Percentiles rank a stretch among this genome's conserved stretches.
Conservation (phyloP, 2,113 vertebrate genomes). For the Podarcis muralis region DNA sequence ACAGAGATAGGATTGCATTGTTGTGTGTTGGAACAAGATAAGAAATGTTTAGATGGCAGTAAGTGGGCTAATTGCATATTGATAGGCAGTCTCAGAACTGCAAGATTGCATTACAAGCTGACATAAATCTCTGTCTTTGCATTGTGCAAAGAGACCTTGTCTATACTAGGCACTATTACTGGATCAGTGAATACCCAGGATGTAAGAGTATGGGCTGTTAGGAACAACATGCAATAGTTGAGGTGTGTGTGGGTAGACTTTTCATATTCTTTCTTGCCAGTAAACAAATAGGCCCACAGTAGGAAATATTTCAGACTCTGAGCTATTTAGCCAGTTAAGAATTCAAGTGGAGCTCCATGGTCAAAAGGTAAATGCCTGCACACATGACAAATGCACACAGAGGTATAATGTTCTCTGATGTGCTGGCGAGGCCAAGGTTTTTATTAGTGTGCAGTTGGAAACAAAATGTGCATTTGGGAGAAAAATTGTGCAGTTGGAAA, state of each 20-base stretch:
- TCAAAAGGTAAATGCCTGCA: neutral
- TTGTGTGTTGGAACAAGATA: slow-evolving; percentile 5
- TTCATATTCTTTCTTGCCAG: neutral
- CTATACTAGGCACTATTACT: neutral
- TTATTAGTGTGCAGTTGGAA: too few relatives aligned
- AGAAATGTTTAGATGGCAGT: neutral
- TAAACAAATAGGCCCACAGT: neutral
- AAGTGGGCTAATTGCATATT: slow-evolving; percentile 1
- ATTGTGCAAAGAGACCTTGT: neutral
- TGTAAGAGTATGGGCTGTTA: neutral
- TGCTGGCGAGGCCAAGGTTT: too few relatives aligned
- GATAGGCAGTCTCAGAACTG: neutral
- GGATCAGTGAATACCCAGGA: neutral
- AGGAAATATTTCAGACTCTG: neutral
- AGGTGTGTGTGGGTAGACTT: neutral
- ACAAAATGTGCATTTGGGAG: too few relatives aligned
- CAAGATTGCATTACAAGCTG: slow-evolving; percentile 22
- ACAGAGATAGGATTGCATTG: neutral
- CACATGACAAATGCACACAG: neutral
- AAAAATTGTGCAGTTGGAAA: too few relatives aligned
- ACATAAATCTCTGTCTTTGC: slow-evolving; percentile 34
- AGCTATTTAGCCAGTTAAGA: neutral
- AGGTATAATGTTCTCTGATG: neutral
- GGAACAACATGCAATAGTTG: neutral
- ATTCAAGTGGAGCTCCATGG: neutral